Evolutionary conservation across 2,797 vertebrate species (phyloP).

Genomic region (Clarias pachynema): DNA sequence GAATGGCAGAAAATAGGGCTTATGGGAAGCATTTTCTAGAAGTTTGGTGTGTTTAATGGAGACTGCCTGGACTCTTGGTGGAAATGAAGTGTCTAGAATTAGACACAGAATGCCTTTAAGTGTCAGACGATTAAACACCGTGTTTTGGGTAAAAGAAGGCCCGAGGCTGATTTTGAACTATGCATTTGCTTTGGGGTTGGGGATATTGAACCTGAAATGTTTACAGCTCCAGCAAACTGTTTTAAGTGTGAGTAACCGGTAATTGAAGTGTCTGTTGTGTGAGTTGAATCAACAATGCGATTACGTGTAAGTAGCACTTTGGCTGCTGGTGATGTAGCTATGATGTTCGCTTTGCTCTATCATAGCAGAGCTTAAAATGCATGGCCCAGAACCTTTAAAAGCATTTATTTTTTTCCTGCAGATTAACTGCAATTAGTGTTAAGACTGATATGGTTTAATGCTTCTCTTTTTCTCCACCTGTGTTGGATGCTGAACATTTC

Average conservation of each 20-base stretch:
- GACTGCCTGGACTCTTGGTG: constrained; percentile 17
- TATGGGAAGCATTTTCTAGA: constrained; percentile 24
- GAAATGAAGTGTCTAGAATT: constrained; percentile 46
- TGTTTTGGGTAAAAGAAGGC: constrained; percentile 36
- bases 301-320: constrained; percentile 44
- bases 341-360: constrained; percentile 27
- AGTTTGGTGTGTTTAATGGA: constrained; percentile 38
- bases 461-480: constrained; percentile 19
- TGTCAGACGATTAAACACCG: constrained; percentile 42
- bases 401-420: constrained; percentile 22
- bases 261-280: constrained; percentile 29
- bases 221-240: constrained; percentile 29
- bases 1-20: constrained; percentile 8
- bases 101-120: constrained; percentile 46
- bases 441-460: constrained; percentile 31
- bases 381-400: constrained; percentile 30
- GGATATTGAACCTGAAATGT: constrained; percentile 8
- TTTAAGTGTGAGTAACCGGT: constrained; percentile 10
- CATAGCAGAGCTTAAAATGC: constrained; percentile 10
- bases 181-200: background rate
- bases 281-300: constrained; percentile 26
- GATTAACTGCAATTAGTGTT: constrained; percentile 36
- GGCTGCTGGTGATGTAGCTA: constrained; percentile 32
- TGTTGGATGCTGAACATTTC: constrained; percentile 9
- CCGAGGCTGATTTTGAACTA: constrained; percentile 11